A percentile compares a stretch with the other conserved stretches of the same genome.
phyloP scores from a whole-genome alignment of 1,140 invertebrate species.

The Drosophila lacteicornis region DNA sequence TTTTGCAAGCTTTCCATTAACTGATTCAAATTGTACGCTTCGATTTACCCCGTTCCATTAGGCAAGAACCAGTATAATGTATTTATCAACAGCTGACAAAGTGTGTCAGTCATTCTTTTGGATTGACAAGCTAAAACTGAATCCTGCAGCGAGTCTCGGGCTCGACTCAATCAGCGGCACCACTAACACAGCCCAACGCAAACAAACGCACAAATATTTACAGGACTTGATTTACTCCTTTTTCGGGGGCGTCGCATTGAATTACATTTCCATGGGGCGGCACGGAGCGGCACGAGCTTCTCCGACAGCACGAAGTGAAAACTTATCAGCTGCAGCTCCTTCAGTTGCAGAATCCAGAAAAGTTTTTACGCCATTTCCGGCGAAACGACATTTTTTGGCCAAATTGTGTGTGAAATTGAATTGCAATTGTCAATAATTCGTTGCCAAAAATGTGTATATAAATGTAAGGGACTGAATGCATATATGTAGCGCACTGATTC shows the following conservation, averaged over 20 bases:
- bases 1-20: background rate
- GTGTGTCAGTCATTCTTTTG: conserved; percentile 36
- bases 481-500: conserved; percentile 59
- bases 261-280: conserved; percentile 66
- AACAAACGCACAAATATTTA: conserved; percentile 55
- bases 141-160: conserved; percentile 8
- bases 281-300: conserved; percentile 22
- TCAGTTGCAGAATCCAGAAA: conserved; percentile 45
- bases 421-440: conserved; percentile 83
- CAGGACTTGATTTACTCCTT: conserved; percentile 47
- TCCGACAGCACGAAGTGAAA: conserved; percentile 51
- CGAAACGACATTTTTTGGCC: conserved; percentile 69
- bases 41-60: conserved; percentile 16
- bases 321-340: conserved; percentile 60
- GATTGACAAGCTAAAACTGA: conserved; percentile 45
- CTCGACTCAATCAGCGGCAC: conserved; percentile 63
- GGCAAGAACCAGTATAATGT: conserved; percentile 5
- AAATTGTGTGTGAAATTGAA: conserved; percentile 83
- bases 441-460: conserved; percentile 64
- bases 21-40: background rate
- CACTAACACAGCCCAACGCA: conserved; percentile 22
- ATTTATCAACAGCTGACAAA: conserved; percentile 41
- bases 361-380: conserved; percentile 73
- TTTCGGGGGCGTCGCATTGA: conserved; percentile 54
- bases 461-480: conserved; percentile 24